phyloP scores from a whole-genome alignment of 2,113 vertebrate genomes.

The Aplodontia rufa region DNA sequence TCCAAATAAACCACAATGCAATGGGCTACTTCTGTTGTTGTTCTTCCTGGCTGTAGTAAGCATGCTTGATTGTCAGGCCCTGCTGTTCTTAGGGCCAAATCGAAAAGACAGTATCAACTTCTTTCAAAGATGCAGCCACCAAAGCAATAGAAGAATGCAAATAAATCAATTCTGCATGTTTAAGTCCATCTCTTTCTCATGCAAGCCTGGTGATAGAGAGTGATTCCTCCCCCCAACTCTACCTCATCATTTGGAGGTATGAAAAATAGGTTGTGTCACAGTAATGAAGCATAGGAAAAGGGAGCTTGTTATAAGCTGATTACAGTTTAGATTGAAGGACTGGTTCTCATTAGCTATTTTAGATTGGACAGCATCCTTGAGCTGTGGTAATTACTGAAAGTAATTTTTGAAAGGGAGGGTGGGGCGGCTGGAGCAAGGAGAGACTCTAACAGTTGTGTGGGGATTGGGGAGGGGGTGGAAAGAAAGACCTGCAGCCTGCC shows the following conservation, averaged over 20 bases:
- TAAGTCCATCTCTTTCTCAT: conserved; percentile 79
- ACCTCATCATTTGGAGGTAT: conserved; percentile 80
- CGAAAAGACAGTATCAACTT: conserved; percentile 81
- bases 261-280: conserved; percentile 83
- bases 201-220: conserved; percentile 69
- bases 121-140: conserved; percentile 78
- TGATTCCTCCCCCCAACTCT: conserved; percentile 19
- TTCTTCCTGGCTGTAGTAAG: conserved; percentile 73
- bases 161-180: conserved; percentile 85
- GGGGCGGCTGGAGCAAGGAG: conserved; percentile 4
- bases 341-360: conserved; percentile 83
- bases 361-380: conserved; percentile 76
- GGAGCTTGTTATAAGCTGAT: conserved; percentile 83
- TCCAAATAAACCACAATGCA: conserved; percentile 80
- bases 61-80: conserved; percentile 80
- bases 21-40: conserved; percentile 47
- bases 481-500: not conserved
- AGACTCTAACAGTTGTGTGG: conserved; percentile 18
- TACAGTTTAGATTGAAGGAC: conserved; percentile 80
- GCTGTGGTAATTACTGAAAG: conserved; percentile 77
- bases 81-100: conserved; percentile 81
- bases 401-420: conserved; percentile 72
- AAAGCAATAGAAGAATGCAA: conserved; percentile 83
- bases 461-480: not conserved
- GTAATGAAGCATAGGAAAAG: conserved; percentile 84